These are phyloP conservation scores for Pyrgus malvae DNA, from an alignment of 2,888 invertebrate species.

Conservation along the genomic window DNA sequence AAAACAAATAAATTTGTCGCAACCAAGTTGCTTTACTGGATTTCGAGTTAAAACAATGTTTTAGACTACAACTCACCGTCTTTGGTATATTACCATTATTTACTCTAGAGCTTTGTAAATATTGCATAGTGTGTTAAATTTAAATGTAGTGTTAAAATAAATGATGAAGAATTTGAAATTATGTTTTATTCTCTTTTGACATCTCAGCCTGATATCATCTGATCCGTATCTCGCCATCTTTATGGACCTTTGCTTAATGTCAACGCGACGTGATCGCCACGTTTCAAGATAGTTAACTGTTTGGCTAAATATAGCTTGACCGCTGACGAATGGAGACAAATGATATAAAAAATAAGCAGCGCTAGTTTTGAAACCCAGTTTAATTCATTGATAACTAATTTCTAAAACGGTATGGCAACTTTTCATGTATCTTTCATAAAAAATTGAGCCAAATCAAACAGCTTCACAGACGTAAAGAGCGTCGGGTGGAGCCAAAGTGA, in stretches of 20 bases:
- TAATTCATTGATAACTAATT: neutral
- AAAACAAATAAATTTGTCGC: slow-evolving; percentile 46
- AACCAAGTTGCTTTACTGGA: slow-evolving; percentile 60
- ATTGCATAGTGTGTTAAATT: slow-evolving; percentile 48
- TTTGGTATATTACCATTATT: slow-evolving; percentile 50
- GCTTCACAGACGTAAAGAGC: slow-evolving; percentile 61
- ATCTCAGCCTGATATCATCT: slow-evolving; percentile 2
- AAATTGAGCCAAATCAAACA: slow-evolving; percentile 41
- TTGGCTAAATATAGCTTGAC: neutral
- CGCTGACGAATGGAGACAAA: too few species aligned
- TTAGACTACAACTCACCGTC: slow-evolving; percentile 41
- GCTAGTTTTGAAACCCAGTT: too few species aligned
- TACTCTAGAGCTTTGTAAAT: slow-evolving; percentile 59
- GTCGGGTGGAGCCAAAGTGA: slow-evolving; percentile 86
- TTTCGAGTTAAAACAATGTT: slow-evolving; percentile 42
- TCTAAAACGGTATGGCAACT: too few species aligned
- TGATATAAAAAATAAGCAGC: too few species aligned
- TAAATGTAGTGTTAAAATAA: slow-evolving; percentile 47
- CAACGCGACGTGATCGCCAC: neutral
- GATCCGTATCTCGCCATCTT: neutral
- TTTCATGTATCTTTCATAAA: too few species aligned
- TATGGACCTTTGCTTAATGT: slow-evolving; percentile 10
- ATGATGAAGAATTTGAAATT: slow-evolving; percentile 38
- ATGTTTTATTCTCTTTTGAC: slow-evolving; percentile 9
- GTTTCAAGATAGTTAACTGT: neutral